Percentiles rank a stretch among this genome's conserved stretches.
These are phyloP conservation scores for Acrocephalus kingi DNA, from an alignment of 2,113 vertebrate genomes.

Conservation along the genomic window DNA sequence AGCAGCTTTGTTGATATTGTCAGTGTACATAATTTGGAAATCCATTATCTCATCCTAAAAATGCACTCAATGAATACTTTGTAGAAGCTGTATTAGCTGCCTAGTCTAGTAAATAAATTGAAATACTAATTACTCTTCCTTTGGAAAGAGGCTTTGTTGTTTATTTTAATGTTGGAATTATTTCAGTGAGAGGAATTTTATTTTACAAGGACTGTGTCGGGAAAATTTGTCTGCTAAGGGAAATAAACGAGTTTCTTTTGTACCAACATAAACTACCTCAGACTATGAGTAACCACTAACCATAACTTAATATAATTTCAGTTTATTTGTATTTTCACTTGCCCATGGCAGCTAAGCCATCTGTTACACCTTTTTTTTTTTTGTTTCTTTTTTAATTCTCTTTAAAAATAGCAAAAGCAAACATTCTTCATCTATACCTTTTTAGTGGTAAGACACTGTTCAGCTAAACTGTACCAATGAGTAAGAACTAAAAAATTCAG, in stretches of 20 bases:
- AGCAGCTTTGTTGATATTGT: background rate
- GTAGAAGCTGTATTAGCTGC: background rate
- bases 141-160: background rate
- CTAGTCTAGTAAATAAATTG: background rate
- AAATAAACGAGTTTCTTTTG: background rate
- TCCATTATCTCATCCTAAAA: background rate
- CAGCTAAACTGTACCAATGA: background rate
- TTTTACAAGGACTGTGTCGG: background rate
- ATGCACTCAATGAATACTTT: background rate
- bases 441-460: background rate
- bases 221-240: background rate
- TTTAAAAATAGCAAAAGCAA: background rate
- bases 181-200: background rate
- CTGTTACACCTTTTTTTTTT: background rate
- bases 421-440: background rate
- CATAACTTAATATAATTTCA: conserved; percentile 21
- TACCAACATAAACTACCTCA: background rate
- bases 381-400: background rate
- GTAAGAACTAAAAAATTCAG: background rate
- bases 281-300: conserved; percentile 12
- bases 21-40: background rate
- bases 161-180: background rate
- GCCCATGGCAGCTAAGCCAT: background rate
- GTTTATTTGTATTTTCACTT: conserved; percentile 40
- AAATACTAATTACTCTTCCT: conserved; percentile 1